A percentile compares a stretch with the other conserved stretches of the same genome.
Conservation (phyloP, 2,797 vertebrate species). For the Crossoptilon crossoptilon region DNA sequence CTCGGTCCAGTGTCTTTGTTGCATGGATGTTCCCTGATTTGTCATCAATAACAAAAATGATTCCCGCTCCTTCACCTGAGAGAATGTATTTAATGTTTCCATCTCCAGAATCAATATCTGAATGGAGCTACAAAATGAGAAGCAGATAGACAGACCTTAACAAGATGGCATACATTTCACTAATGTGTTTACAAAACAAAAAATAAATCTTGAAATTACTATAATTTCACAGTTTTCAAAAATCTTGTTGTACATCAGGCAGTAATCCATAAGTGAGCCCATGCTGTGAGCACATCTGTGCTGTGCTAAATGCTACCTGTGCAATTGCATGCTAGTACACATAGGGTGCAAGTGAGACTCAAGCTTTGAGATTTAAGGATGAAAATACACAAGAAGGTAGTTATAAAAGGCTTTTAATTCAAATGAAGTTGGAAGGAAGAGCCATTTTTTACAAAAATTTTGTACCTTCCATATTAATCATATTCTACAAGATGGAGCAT, state of each 20-base stretch:
- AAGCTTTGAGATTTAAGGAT: background rate
- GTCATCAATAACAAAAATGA: conserved; percentile 98
- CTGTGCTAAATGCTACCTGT: background rate
- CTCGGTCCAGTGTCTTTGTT: conserved; percentile 96
- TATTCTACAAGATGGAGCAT: background rate
- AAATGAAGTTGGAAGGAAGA: background rate
- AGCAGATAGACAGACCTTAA: conserved; percentile 26
- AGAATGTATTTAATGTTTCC: conserved; percentile 99
- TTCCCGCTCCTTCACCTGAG: conserved; percentile 96
- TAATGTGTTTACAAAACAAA: background rate
- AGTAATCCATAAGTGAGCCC: background rate
- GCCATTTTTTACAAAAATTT: background rate
- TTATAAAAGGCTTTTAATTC: background rate
- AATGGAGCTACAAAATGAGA: conserved; percentile 90
- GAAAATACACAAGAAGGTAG: background rate
- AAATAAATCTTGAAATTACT: background rate
- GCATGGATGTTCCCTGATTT: conserved; percentile 99
- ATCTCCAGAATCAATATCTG: conserved; percentile 93
- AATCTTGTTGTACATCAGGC: background rate
- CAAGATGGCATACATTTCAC: background rate
- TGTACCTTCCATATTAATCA: background rate
- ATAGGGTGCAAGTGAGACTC: background rate
- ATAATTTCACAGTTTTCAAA: background rate
- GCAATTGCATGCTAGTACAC: background rate
- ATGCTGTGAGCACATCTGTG: background rate